phyloP scores from a whole-genome alignment of 92 coral and sea anemone species.

The Actinostola sp. region DNA sequence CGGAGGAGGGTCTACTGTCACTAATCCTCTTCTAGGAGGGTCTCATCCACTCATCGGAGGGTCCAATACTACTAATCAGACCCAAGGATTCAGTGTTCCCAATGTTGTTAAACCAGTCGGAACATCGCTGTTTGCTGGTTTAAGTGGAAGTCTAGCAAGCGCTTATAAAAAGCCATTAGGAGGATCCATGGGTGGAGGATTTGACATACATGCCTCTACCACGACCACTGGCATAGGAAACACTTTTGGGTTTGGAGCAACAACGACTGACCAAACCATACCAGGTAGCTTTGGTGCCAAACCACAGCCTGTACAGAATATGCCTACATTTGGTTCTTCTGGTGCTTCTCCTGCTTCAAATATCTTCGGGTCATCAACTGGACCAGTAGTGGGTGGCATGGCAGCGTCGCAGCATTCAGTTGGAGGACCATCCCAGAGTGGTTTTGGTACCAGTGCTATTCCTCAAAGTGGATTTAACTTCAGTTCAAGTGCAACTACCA shows the following conservation, averaged over 20 bases:
- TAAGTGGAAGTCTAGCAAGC: neutral
- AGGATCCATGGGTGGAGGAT: neutral
- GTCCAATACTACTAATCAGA: neutral
- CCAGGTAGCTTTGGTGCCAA: neutral
- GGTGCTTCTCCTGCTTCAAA: constrained; percentile 6
- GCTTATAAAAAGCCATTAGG: neutral
- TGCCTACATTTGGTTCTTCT: neutral
- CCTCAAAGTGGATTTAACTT: neutral
- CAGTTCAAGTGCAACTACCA: constrained; percentile 1
- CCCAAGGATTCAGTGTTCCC: neutral
- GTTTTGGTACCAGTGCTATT: constrained; percentile 7
- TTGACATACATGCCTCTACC: neutral
- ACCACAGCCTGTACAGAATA: constrained; percentile 12
- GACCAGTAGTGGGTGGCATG: neutral
- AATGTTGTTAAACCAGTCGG: neutral
- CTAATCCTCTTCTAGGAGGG: neutral
- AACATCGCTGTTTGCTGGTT: constrained; percentile 28
- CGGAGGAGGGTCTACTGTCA: neutral
- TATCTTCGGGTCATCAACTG: constrained; percentile 9
- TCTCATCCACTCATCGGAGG: neutral
- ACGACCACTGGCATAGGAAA: neutral
- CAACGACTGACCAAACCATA: neutral
- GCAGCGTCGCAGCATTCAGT: no score
- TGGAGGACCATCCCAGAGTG: constrained; percentile 9
- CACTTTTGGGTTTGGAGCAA: neutral